Evolutionary conservation across 2,888 invertebrate species (phyloP).

Genomic region (Pollenia amentaria): DNA sequence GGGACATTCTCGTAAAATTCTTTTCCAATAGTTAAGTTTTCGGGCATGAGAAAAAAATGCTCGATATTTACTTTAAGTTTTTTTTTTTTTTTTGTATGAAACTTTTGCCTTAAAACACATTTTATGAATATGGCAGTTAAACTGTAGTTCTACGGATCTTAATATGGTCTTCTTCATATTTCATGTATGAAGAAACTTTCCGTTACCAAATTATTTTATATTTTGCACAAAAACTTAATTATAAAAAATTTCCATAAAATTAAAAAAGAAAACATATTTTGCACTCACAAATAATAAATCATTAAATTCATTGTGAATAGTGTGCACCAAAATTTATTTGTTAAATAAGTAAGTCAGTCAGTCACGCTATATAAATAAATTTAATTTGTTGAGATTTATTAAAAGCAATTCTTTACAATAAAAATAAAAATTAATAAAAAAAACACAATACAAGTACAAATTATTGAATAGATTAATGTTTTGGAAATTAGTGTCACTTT

Average conservation of each 20-base stretch:
- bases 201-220: no score
- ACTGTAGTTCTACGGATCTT: no score
- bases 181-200: no score
- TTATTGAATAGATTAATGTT: conserved; percentile 50
- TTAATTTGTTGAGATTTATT: conserved; percentile 41
- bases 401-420: conserved; percentile 32
- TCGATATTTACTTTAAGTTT: no score
- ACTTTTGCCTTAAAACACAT: no score
- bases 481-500: conserved; percentile 46
- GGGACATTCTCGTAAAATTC: no score
- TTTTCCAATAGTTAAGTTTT: no score
- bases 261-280: conserved; percentile 17
- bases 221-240: no score
- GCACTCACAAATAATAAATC: conserved; percentile 12
- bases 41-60: no score
- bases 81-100: no score
- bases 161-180: no score
- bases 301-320: conserved; percentile 37
- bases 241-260: not conserved
- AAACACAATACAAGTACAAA: conserved; percentile 29
- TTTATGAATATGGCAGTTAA: no score
- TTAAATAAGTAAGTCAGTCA: conserved; percentile 48
- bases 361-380: conserved; percentile 65
- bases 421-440: conserved; percentile 27
- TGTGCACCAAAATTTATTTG: conserved; percentile 24